Conservation (phyloP, 2,797 vertebrate genomes). For the Dicrostonyx torquatus region DNA sequence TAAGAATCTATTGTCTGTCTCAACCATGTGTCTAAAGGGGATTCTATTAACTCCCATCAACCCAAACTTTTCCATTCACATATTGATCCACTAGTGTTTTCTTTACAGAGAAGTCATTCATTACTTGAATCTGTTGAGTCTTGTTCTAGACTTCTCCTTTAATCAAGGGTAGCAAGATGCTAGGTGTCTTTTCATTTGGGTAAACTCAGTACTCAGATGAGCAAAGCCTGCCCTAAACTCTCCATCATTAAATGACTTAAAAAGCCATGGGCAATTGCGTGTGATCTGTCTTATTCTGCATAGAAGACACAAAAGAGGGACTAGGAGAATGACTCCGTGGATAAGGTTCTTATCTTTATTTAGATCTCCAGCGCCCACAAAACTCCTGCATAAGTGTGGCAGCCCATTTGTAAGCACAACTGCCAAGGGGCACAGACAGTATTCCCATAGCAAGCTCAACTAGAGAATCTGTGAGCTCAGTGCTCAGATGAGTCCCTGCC, state of each 20-base stretch:
- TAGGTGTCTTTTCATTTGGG: not conserved
- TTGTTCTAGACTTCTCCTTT: not conserved
- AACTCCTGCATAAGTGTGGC: not conserved
- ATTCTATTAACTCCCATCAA: not conserved
- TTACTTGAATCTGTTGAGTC: not conserved
- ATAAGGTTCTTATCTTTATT: not conserved
- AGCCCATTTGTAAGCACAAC: not conserved
- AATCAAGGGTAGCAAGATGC: not conserved
- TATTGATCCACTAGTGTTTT: not conserved
- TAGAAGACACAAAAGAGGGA: not conserved
- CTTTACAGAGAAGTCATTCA: not conserved
- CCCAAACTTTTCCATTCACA: not conserved
- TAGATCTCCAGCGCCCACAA: not conserved
- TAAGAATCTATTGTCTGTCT: constrained; percentile 70
- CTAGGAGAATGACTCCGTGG: no score
- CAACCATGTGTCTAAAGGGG: not conserved
- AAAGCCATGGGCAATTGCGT: not conserved
- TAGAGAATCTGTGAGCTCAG: not conserved
- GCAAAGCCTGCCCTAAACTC: not conserved
- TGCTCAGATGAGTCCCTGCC: not conserved
- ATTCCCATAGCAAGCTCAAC: no score
- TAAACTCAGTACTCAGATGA: not conserved
- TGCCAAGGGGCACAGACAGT: not conserved
- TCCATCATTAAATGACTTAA: not conserved
- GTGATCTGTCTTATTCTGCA: not conserved